Percentiles rank a stretch among this genome's conserved stretches.
These are phyloP conservation scores for Phrynocephalus forsythii DNA, from an alignment of 2,797 vertebrate species.

Conservation along the genomic window DNA sequence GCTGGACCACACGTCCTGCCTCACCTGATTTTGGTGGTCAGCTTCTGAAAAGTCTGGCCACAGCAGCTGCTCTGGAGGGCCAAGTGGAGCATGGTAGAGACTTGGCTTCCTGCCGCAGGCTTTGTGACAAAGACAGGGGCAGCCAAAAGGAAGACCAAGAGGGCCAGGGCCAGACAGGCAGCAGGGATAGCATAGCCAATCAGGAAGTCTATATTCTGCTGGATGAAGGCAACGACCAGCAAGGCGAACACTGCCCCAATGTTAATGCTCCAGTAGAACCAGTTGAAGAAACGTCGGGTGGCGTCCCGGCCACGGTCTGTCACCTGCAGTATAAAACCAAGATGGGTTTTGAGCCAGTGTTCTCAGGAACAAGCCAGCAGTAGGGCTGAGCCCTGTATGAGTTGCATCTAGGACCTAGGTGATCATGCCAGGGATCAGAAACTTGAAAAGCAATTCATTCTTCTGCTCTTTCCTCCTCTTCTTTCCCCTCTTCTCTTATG, in stretches of 20 bases:
- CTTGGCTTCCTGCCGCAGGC: slow-evolving; percentile 69
- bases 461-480: background rate
- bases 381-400: background rate
- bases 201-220: slow-evolving; percentile 72
- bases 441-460: background rate
- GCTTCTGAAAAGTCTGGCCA: background rate
- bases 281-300: slow-evolving; percentile 73
- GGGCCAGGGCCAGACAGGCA: slow-evolving; percentile 61
- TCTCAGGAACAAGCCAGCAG: background rate
- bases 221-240: slow-evolving; percentile 72
- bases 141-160: slow-evolving; percentile 72
- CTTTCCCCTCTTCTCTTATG: background rate
- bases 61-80: slow-evolving; percentile 60
- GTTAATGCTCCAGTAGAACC: slow-evolving; percentile 78
- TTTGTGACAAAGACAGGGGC: slow-evolving; percentile 70
- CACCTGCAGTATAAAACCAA: slow-evolving; percentile 53
- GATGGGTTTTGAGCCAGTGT: background rate
- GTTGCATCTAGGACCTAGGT: background rate
- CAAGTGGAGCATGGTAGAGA: slow-evolving; percentile 67
- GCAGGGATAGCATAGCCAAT: slow-evolving; percentile 58
- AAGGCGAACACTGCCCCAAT: slow-evolving; percentile 66
- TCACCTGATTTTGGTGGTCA: slow-evolving; percentile 40
- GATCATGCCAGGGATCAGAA: background rate
- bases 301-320: slow-evolving; percentile 51
- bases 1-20: background rate